Evolutionary conservation across 2,797 vertebrate genomes (phyloP).

Genomic region (Nyctibius grandis): DNA sequence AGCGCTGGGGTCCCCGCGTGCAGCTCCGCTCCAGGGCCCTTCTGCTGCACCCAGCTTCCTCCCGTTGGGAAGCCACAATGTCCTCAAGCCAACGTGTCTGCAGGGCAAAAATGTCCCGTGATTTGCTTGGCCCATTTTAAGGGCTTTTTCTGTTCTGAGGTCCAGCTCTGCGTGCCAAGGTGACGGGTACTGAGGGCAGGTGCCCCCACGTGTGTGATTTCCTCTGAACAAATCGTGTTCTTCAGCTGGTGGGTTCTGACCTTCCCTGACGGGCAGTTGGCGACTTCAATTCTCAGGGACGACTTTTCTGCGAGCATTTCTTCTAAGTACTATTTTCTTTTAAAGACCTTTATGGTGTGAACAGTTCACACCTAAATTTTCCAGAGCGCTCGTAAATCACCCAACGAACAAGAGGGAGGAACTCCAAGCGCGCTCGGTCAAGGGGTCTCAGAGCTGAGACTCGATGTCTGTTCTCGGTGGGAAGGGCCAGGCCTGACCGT

Average conservation of each 20-base stretch:
- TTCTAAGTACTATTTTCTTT: neutral
- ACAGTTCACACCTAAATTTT: neutral
- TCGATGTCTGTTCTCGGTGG: fast-evolving
- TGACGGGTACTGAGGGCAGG: neutral
- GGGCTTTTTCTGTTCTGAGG: neutral
- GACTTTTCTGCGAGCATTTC: neutral
- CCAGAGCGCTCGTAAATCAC: neutral
- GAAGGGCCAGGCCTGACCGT: neutral
- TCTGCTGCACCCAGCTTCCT: neutral
- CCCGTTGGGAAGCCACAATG: neutral
- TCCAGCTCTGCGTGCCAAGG: neutral
- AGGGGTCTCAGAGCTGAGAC: neutral
- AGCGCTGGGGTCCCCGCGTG: no score
- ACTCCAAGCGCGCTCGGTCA: fast-evolving
- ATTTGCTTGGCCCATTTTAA: neutral
- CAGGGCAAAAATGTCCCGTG: neutral
- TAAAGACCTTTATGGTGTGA: neutral
- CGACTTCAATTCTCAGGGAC: neutral
- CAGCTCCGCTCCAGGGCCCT: neutral
- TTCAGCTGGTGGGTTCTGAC: neutral
- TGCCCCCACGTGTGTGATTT: fast-evolving
- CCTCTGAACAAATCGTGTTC: neutral
- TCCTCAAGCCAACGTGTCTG: neutral
- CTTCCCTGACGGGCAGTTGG: neutral
- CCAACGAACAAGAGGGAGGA: neutral